phyloP scores from a whole-genome alignment of 2,113 vertebrate genomes.

The Mus spicilegus region DNA sequence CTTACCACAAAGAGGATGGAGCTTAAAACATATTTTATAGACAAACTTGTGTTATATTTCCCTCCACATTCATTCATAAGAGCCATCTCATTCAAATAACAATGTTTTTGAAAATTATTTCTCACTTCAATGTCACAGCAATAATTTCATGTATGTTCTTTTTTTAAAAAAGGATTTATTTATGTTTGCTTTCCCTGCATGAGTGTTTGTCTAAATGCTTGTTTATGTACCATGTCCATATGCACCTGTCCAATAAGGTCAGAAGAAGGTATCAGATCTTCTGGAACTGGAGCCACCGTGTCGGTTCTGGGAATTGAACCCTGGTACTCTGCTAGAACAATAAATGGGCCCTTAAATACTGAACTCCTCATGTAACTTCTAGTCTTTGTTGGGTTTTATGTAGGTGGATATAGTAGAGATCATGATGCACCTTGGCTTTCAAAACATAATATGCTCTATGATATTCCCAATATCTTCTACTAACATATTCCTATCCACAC shows the following conservation, averaged over 20 bases:
- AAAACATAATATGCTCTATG: conserved; percentile 29
- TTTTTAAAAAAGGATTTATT: neutral
- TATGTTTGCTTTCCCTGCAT: neutral
- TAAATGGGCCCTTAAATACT: neutral
- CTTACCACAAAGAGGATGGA: neutral
- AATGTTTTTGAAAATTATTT: conserved; percentile 24
- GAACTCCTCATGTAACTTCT: neutral
- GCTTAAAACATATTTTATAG: neutral
- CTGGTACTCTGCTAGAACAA: neutral
- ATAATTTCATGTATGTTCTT: conserved; percentile 34
- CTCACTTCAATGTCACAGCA: neutral
- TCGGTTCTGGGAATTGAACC: neutral
- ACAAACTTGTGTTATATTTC: conserved; percentile 6
- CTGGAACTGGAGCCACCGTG: neutral
- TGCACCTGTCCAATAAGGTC: neutral
- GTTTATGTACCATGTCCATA: neutral
- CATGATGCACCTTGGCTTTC: neutral
- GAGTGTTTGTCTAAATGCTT: neutral
- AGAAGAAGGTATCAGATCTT: neutral
- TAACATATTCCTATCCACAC: neutral
- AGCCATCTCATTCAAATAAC: conserved; percentile 21
- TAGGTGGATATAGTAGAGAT: conserved; percentile 14
- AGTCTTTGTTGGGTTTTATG: conserved; percentile 27
- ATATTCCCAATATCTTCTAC: neutral
- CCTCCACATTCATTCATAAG: neutral